Evolutionary conservation across 2,888 invertebrate species (phyloP).

Genomic region (Chelonus formosanus): DNA sequence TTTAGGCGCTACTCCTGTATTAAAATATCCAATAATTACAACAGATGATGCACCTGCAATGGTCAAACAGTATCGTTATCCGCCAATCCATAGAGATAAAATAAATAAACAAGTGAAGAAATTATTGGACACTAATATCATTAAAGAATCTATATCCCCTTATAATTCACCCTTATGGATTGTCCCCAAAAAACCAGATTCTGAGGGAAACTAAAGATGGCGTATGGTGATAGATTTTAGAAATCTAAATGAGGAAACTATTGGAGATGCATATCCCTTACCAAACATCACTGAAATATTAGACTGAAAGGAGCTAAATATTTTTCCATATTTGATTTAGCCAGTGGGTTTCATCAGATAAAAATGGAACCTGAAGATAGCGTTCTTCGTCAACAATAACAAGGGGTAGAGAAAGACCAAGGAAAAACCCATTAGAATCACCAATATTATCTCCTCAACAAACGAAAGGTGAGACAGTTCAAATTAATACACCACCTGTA

Average conservation of each 20-base stretch:
- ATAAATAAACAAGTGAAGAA: too few species aligned
- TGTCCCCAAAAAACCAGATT: slow-evolving; percentile 3
- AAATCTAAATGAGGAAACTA: too few species aligned
- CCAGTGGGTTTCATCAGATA: slow-evolving; percentile 50
- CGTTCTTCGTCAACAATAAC: not conserved
- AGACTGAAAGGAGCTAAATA: slow-evolving; percentile 31
- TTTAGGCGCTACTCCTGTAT: slow-evolving; percentile 2
- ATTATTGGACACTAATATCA: too few species aligned
- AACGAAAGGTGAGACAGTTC: not conserved
- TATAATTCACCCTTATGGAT: too few species aligned
- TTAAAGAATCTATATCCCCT: too few species aligned
- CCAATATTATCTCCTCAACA: not conserved
- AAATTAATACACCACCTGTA: not conserved
- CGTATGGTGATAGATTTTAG: too few species aligned
- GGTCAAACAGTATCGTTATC: not conserved
- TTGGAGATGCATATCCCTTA: too few species aligned
- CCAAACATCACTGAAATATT: too few species aligned
- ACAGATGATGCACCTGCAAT: slow-evolving; percentile 9
- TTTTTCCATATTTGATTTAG: slow-evolving; percentile 35
- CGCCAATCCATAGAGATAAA: too few species aligned
- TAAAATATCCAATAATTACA: not conserved
- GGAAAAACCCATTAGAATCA: not conserved
- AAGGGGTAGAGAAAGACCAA: not conserved
- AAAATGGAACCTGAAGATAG: slow-evolving; percentile 35
- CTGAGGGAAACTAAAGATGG: too few species aligned